Evolutionary conservation across 2,888 invertebrate species (phyloP), one percentile per base, ranked within the genome.

Genomic region (Troides helena): DNA sequence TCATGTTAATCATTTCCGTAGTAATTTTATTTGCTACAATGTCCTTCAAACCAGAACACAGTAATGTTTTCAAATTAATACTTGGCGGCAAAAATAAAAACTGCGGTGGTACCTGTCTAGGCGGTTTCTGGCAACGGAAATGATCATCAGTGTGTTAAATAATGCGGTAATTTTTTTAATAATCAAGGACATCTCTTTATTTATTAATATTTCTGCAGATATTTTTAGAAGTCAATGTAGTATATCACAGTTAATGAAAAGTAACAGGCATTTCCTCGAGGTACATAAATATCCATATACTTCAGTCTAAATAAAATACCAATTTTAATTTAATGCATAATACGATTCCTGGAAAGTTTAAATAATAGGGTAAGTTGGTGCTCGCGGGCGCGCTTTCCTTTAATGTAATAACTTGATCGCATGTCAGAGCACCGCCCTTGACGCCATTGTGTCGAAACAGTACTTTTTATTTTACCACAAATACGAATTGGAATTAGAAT

Each of bases 401-500:
- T 92, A 92, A 92, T 92, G 88, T 92, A 92, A 92, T 92, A 92
- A 92, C 92, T 91, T 92, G 91, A 91, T 92, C 92, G 92, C 92
- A 92, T 92, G 92, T 92, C 91, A 86, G 89, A 90, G 90, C 83
- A 89, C 92, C 92, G 92, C 92, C 92, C 92, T 92, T 91, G 91
- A 91, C 90, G 91, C 92, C 90, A 92, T 92, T 92, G 92, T 92
- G 92, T 92, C 89, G 91, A 92, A 92, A 88, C 87, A 84, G 89
- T 86, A 89, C 90, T 62, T 70, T 92, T 92, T 91, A 90, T 91
- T 90, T 90, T 89, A 92, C 89, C 90, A 90, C 89, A 90, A 92
- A 91, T 90, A 90, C 87, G 92, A 92, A 92, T 92, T 92, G 90
- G 92, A 90, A 90, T 92, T 90, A 90, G 88, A 90, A 92, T 92